These are phyloP conservation scores for Pristionchus fissidentatus DNA, from an alignment of 2,888 invertebrate genomes.

Conservation along the genomic window DNA sequence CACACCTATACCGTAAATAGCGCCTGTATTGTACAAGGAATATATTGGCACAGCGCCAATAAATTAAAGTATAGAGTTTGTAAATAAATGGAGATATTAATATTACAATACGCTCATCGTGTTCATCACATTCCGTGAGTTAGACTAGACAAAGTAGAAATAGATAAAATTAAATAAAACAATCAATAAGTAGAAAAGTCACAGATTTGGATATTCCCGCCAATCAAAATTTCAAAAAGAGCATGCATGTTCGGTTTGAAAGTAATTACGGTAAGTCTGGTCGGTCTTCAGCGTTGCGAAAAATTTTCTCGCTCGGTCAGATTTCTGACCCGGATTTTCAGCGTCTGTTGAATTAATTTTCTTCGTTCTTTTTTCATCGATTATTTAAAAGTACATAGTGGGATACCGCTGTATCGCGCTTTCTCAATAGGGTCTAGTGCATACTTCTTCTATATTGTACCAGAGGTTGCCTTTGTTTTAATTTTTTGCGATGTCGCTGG, in stretches of 20 bases:
- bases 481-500: background rate
- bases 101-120: too few relatives aligned
- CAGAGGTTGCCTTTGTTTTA: background rate
- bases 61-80: too few relatives aligned
- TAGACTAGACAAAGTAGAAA: background rate
- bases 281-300: constrained; percentile 11
- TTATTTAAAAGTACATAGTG: background rate
- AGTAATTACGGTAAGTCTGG: background rate
- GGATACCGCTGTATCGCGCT: background rate
- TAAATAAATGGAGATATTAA: too few relatives aligned
- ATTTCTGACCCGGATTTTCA: too few relatives aligned
- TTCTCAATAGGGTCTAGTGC: background rate
- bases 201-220: background rate
- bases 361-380: background rate
- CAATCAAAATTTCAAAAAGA: background rate
- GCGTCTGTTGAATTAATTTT: background rate
- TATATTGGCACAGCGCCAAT: too few relatives aligned
- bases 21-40: too few relatives aligned
- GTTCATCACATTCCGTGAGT: background rate
- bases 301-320: background rate
- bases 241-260: background rate
- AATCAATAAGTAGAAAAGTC: background rate
- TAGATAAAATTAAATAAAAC: background rate
- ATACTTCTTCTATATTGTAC: background rate
- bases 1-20: too few relatives aligned